phyloP scores from a whole-genome alignment of 2,888 invertebrate genomes.

The Drosophila diplacantha region DNA sequence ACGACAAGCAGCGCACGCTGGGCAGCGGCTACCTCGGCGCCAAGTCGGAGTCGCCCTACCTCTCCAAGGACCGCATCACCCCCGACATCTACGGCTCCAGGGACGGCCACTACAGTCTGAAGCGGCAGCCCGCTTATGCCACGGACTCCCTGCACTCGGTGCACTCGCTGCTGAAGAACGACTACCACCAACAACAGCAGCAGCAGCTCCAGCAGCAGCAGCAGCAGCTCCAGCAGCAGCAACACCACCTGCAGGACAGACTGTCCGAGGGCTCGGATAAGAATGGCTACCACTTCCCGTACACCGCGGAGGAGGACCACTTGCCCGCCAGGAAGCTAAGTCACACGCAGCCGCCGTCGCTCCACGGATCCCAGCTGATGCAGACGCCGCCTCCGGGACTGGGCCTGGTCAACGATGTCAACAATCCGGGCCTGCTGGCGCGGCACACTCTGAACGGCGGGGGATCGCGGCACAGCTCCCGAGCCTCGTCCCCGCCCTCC shows the following conservation, averaged over 20 bases:
- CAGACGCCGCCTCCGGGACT: conserved; percentile 54
- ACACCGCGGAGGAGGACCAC: conserved; percentile 90
- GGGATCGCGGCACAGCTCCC: conserved; percentile 75
- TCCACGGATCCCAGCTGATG: conserved; percentile 68
- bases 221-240: no score
- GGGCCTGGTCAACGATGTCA: conserved; percentile 78
- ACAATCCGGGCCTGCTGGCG: conserved; percentile 78
- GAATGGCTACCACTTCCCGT: conserved; percentile 90
- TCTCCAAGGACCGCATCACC: conserved; percentile 77
- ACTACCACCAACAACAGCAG: conserved; percentile 78
- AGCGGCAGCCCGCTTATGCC: conserved; percentile 72
- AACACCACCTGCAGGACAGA: conserved; percentile 79
- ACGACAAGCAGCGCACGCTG: conserved; percentile 75
- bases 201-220: conserved; percentile 76
- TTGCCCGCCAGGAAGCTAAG: conserved; percentile 76
- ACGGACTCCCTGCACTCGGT: conserved; percentile 77
- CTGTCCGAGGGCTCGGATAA: conserved; percentile 86
- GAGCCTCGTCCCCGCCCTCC: conserved; percentile 77
- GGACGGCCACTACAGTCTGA: conserved; percentile 75
- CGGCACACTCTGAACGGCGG: conserved; percentile 69
- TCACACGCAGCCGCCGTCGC: conserved; percentile 59
- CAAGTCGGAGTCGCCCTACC: conserved; percentile 76
- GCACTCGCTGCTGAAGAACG: conserved; percentile 77
- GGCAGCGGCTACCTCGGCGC: conserved; percentile 73
- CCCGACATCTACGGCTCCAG: conserved; percentile 77